Conservation (phyloP, 2,888 invertebrate genomes). For the Apotomis turbidana region DNA sequence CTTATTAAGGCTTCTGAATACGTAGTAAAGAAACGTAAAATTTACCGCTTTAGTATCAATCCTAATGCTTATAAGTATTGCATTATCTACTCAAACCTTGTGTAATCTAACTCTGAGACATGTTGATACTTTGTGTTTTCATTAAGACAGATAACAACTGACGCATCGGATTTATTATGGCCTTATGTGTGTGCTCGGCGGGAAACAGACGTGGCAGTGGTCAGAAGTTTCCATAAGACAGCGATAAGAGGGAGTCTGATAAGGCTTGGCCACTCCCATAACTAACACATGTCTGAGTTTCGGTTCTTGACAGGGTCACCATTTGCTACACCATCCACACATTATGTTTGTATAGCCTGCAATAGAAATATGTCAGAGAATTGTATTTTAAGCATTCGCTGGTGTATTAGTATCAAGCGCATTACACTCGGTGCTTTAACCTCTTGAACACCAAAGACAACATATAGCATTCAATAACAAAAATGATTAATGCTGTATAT, state of each 20-base stretch:
- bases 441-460: too few relatives aligned
- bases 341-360: too few relatives aligned
- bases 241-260: constrained; percentile 59
- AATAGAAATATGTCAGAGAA: too few relatives aligned
- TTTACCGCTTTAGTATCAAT: background rate
- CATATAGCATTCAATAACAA: too few relatives aligned
- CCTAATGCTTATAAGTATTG: background rate
- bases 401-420: too few relatives aligned
- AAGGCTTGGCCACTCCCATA: constrained; percentile 41
- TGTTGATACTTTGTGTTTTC: constrained; percentile 30
- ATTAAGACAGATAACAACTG: constrained; percentile 38
- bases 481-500: too few relatives aligned
- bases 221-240: constrained; percentile 70
- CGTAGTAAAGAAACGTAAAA: too few relatives aligned
- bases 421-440: too few relatives aligned
- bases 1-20: too few relatives aligned
- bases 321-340: too few relatives aligned
- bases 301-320: background rate
- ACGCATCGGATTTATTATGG: constrained; percentile 36
- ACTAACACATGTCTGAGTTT: constrained; percentile 20
- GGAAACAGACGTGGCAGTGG: constrained; percentile 46
- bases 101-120: constrained; percentile 27
- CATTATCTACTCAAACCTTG: background rate
- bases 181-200: constrained; percentile 23
- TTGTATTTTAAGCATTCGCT: too few relatives aligned